Conservation (phyloP, 2,888 invertebrate species). For the Criorhina ranunculi region DNA sequence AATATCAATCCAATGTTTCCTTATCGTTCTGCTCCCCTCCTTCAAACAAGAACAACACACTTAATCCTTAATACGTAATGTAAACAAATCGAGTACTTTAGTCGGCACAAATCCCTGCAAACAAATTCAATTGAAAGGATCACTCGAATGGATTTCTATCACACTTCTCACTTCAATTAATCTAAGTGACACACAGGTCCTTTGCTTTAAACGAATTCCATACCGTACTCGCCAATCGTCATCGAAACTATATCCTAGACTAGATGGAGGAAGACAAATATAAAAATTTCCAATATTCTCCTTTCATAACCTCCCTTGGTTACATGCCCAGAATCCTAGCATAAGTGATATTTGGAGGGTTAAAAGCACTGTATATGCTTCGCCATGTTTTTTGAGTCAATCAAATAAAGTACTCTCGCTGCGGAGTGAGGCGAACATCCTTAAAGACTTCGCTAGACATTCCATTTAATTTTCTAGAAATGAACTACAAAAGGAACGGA, state of each 20-base stretch:
- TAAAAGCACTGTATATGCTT: constrained; percentile 13
- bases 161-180: constrained; percentile 65
- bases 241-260: constrained; percentile 11
- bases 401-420: constrained; percentile 67
- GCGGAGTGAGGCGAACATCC: constrained; percentile 32
- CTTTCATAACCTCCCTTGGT: constrained; percentile 58
- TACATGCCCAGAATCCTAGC: constrained; percentile 37
- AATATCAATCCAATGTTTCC: no score
- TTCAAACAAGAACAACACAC: not conserved
- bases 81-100: constrained; percentile 61
- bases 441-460: constrained; percentile 58
- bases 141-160: constrained; percentile 28
- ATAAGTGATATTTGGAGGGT: constrained; percentile 36
- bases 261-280: constrained; percentile 15
- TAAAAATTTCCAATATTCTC: constrained; percentile 44
- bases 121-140: constrained; percentile 51
- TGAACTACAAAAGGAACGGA: constrained; percentile 40
- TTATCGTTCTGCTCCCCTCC: not conserved
- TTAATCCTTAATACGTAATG: constrained; percentile 42
- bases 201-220: constrained; percentile 14
- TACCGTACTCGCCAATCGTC: constrained; percentile 27
- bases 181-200: constrained; percentile 49
- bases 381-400: constrained; percentile 64
- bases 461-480: constrained; percentile 66
- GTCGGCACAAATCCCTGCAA: constrained; percentile 54